These are phyloP conservation scores for Sebastes cheni DNA, from an alignment of 2,797 vertebrate species.

Conservation along the genomic window DNA sequence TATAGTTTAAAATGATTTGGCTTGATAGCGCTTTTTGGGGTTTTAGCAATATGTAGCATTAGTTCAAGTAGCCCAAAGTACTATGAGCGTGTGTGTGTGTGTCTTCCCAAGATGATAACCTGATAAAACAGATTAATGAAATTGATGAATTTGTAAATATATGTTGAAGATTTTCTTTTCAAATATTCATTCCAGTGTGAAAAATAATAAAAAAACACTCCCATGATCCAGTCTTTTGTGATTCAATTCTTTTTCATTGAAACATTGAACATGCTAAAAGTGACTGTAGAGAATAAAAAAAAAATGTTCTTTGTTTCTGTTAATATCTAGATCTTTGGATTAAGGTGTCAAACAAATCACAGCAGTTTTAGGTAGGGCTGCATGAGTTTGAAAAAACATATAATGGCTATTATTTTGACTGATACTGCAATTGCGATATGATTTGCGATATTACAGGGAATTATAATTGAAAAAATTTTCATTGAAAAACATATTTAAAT, in stretches of 20 bases:
- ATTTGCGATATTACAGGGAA: too few species aligned
- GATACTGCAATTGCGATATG: too few species aligned
- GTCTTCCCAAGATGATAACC: background rate
- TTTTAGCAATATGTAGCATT: slow-evolving; percentile 41
- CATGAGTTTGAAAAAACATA: too few species aligned
- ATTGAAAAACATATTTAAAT: too few species aligned
- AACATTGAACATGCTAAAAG: background rate
- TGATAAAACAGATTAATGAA: slow-evolving; percentile 1
- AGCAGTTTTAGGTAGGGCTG: too few species aligned
- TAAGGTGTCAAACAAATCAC: background rate
- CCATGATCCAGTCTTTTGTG: background rate
- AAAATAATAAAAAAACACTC: slow-evolving; percentile 45
- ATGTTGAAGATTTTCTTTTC: slow-evolving; percentile 31
- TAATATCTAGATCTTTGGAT: background rate
- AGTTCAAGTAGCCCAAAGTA: slow-evolving; percentile 31
- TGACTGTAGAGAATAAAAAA: background rate
- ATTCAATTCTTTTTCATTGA: background rate
- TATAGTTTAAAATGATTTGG: background rate
- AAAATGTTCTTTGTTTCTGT: background rate
- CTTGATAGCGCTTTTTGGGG: slow-evolving; percentile 59
- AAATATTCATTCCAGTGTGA: slow-evolving; percentile 58
- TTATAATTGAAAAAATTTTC: too few species aligned
- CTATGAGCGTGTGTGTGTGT: background rate
- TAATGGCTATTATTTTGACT: too few species aligned
- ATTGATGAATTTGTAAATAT: slow-evolving; percentile 57